A percentile compares a stretch with the other conserved stretches of the same genome.
Evolutionary conservation across 2,888 invertebrate genomes (phyloP).

Genomic region (Saturnia pavonia): DNA sequence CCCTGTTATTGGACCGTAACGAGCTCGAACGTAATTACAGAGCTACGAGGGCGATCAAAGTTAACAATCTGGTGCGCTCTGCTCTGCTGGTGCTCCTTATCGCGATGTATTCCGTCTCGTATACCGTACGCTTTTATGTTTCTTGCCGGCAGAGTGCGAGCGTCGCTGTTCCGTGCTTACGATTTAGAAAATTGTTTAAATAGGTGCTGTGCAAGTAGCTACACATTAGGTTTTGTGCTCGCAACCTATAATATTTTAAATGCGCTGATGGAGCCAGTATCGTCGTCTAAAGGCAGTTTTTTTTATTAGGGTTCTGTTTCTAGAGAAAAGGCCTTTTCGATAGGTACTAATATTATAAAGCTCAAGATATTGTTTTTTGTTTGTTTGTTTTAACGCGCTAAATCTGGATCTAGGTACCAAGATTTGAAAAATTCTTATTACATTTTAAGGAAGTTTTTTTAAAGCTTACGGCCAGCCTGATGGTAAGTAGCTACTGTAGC

Average conservation of each 20-base stretch:
- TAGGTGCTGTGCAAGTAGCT: not conserved
- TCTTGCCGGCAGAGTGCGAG: constrained; percentile 35
- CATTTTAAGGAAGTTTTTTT: too few species aligned
- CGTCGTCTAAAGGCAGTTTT: too few species aligned
- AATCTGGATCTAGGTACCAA: too few species aligned
- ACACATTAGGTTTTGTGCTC: not conserved
- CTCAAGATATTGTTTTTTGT: too few species aligned
- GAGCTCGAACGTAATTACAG: constrained; percentile 32
- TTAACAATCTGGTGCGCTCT: constrained; percentile 40
- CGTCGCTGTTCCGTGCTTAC: constrained; percentile 35
- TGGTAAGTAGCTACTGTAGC: too few species aligned
- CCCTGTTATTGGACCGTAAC: constrained; percentile 38
- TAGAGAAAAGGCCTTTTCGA: too few species aligned
- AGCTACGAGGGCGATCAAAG: constrained; percentile 32
- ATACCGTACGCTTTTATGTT: constrained; percentile 38
- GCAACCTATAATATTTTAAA: constrained; percentile 22
- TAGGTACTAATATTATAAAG: too few species aligned
- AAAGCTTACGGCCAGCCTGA: too few species aligned
- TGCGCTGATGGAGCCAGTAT: not conserved
- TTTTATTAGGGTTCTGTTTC: too few species aligned
- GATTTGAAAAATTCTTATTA: too few species aligned
- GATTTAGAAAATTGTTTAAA: constrained; percentile 38
- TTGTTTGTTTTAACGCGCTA: too few species aligned
- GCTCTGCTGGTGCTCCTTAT: constrained; percentile 33
- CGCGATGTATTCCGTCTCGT: constrained; percentile 35